phyloP scores from a whole-genome alignment of 2,797 vertebrate genomes.

The Morelia viridis region DNA sequence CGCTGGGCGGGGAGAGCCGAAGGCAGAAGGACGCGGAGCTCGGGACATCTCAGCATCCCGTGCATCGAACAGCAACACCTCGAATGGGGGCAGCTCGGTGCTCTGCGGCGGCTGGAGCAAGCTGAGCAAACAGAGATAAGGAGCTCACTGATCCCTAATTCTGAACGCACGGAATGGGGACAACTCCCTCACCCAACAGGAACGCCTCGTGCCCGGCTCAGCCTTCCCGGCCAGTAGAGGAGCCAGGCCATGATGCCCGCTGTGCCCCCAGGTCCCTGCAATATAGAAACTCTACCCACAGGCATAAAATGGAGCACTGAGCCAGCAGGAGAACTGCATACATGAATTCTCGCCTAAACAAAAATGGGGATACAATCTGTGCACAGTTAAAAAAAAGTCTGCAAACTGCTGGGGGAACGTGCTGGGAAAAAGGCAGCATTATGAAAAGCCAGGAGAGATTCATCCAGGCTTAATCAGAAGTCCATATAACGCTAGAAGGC shows the following conservation, averaged over 20 bases:
- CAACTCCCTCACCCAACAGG: neutral
- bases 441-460: neutral
- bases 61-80: neutral
- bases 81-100: too few relatives aligned
- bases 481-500: neutral
- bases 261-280: neutral
- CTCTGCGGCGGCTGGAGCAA: neutral
- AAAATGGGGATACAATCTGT: neutral
- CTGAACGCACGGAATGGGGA: neutral
- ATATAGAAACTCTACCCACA: neutral
- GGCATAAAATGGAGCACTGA: constrained; percentile 1
- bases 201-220: too few relatives aligned
- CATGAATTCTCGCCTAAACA: neutral
- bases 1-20: neutral
- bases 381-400: neutral
- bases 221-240: neutral
- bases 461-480: neutral
- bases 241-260: neutral
- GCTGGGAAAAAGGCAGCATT: neutral
- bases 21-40: rapidly evolving
- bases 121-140: neutral
- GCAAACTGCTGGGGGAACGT: neutral
- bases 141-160: neutral
- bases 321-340: neutral
- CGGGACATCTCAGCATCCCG: neutral